Base-by-base conservation (phyloP, 1,140 invertebrate species). In the Leguminivora glycinivorella region DNA sequence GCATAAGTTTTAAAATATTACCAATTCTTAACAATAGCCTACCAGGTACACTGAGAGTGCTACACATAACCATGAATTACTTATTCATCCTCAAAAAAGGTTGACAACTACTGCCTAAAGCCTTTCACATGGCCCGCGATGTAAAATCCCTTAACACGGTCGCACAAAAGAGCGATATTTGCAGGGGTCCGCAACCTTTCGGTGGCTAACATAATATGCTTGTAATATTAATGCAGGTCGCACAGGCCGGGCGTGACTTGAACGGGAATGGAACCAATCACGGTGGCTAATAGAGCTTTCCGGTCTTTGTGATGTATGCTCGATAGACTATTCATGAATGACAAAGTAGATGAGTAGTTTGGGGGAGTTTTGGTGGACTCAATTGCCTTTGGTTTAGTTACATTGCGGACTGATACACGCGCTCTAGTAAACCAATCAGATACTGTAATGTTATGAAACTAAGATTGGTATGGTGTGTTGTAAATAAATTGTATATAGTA, bases 211-310 rank as follows among this genome's bases (percentile, higher is more conserved):
- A 52, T 52, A 52, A 52, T 52, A 52, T 52, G 14, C 47, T n/a
- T 52, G 47, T 52, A 22, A 52, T 52, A 52, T 52, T 52, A 52
- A 52, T 22, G 47, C 47, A 52, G 47, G 47, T 52, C 19, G 47
- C 47, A 52, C 14, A 52, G 47, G 47, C 19, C 47, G 47, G n/a
- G 19, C 47, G 47, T 52, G 47, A 52, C 47, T 52, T 52, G 47
- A 52, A 52, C 47, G 47, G 47, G 47, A 52, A 52, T 52, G 22
- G 47, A 52, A 52, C 19, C 47, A 52, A 52, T 52, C 47, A 52
- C 19, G 47, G 47, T 6, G 47, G 47, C 19, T 52, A 52, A 52
- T 52, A 52, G 47, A n/a, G 19, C 47, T 17, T 17, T n/a, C 40
- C 47, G 17, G 47, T 22, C 47, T 52, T 22, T 22, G 47, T 52